Evolutionary conservation across 1,140 invertebrate species (phyloP).

Genomic region (Antheraea pernyi): DNA sequence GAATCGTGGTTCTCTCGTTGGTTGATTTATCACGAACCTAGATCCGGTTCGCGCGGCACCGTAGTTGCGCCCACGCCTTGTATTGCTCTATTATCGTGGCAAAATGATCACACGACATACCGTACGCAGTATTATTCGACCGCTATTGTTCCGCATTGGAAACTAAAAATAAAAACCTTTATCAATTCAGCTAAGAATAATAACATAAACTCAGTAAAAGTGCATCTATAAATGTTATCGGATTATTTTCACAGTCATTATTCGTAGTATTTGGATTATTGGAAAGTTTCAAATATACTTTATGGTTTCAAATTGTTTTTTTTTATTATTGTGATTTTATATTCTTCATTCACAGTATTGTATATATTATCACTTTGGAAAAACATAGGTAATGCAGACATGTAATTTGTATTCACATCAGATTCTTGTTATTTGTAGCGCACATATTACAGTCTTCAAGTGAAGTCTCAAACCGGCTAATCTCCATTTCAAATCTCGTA

Average conservation of each 20-base stretch:
- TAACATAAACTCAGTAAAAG: slow-evolving; percentile 12
- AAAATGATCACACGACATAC: slow-evolving; percentile 51
- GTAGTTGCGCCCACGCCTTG: slow-evolving; percentile 55
- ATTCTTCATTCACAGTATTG: too few species aligned
- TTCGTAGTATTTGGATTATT: background rate
- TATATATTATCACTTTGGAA: background rate
- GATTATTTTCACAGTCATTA: background rate
- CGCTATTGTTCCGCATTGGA: slow-evolving; percentile 33
- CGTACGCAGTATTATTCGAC: slow-evolving; percentile 42
- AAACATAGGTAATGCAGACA: background rate
- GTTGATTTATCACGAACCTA: slow-evolving; percentile 62
- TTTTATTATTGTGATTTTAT: too few species aligned
- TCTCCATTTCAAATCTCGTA: background rate
- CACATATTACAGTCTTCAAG: background rate
- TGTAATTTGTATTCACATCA: background rate
- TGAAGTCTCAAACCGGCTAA: background rate
- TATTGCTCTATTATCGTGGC: slow-evolving; percentile 57
- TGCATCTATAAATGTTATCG: background rate
- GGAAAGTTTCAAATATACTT: too few species aligned
- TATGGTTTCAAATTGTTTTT: too few species aligned
- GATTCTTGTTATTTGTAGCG: background rate
- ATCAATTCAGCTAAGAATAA: slow-evolving; percentile 6
- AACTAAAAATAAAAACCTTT: slow-evolving; percentile 16
- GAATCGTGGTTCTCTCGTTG: slow-evolving; percentile 24
- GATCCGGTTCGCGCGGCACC: slow-evolving; percentile 55